These are phyloP conservation scores for Gadopsis bispinosus DNA, from an alignment of 2,797 vertebrate genomes.

Conservation along the genomic window DNA sequence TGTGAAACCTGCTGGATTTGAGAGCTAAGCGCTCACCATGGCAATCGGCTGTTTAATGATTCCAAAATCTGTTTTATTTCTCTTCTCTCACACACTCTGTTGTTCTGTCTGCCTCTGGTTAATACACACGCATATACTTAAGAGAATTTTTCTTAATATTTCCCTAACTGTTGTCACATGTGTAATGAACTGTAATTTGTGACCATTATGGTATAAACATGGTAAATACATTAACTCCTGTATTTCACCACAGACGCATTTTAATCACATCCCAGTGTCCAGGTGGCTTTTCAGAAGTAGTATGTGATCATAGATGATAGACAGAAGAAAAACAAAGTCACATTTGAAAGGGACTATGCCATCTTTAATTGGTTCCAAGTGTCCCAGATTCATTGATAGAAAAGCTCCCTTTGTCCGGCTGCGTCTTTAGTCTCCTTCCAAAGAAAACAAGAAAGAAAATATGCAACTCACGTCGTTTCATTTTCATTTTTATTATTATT, in stretches of 20 bases:
- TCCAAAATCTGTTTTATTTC: slow-evolving; percentile 41
- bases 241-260: neutral
- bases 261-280: neutral
- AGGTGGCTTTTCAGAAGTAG: neutral
- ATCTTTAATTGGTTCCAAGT: slow-evolving; percentile 72
- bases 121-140: neutral
- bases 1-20: slow-evolving; percentile 56
- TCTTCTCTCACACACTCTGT: slow-evolving; percentile 14
- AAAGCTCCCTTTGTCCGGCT: slow-evolving; percentile 40
- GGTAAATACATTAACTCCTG: neutral
- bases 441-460: slow-evolving; percentile 26
- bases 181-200: neutral
- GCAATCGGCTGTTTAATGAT: slow-evolving; percentile 51
- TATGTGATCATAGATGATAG: neutral
- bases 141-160: neutral
- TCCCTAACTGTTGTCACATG: neutral
- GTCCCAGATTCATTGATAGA: slow-evolving; percentile 63
- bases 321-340: neutral
- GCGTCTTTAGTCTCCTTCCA: slow-evolving; percentile 27
- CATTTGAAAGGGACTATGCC: slow-evolving; percentile 41
- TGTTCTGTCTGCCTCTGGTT: neutral
- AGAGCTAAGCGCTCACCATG: slow-evolving; percentile 31
- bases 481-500: slow-evolving; percentile 59
- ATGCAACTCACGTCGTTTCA: slow-evolving; percentile 49
- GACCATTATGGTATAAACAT: neutral